phyloP scores from a whole-genome alignment of 2,888 invertebrate genomes.

The Lobophora halterata region DNA sequence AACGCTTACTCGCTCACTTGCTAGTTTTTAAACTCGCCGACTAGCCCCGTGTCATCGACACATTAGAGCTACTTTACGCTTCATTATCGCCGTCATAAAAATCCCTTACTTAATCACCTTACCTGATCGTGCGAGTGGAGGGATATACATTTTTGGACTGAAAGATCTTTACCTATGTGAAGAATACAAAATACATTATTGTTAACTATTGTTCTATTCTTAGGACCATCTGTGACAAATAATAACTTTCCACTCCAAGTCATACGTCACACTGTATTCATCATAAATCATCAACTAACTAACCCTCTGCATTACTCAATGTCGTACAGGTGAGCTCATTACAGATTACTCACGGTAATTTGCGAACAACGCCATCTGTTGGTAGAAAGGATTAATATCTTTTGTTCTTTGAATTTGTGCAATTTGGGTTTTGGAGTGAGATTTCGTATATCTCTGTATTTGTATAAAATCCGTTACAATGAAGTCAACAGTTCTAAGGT shows the following conservation, averaged over 20 bases:
- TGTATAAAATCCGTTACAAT: no score
- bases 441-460: no score
- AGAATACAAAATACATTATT: neutral
- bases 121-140: no score
- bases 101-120: no score
- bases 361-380: constrained; percentile 57
- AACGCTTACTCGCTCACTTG: no score
- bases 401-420: constrained; percentile 41
- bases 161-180: no score
- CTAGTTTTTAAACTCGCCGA: no score
- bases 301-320: constrained; percentile 40
- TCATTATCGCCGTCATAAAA: no score
- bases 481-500: no score
- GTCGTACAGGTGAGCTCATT: constrained; percentile 72
- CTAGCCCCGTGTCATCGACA: no score
- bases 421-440: constrained; percentile 9
- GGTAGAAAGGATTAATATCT: constrained; percentile 42
- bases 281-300: constrained; percentile 28
- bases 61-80: no score
- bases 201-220: constrained; percentile 8
- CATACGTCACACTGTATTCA: constrained; percentile 29
- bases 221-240: constrained; percentile 22
- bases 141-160: no score
- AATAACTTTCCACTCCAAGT: constrained; percentile 25
- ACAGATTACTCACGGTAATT: constrained; percentile 70